Evolutionary conservation across 2,113 vertebrate species (phyloP), one percentile per base, ranked within the genome.

Genomic region (Oryzias melastigma): DNA sequence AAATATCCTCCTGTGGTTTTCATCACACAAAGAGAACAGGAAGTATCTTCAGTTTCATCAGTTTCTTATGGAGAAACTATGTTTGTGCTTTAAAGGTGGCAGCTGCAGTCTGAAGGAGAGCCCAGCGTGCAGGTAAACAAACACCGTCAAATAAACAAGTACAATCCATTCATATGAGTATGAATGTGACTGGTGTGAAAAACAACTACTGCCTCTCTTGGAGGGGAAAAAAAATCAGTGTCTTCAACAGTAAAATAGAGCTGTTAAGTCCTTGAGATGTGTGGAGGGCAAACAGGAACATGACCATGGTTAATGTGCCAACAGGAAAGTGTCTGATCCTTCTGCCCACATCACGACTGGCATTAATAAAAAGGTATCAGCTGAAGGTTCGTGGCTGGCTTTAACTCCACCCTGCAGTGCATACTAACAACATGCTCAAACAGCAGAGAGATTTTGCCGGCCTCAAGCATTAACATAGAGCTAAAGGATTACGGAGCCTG

Each of bases 361-460:
- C 75, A 79, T 75, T 47, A 82, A 78, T 73, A 82, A 85, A 88
- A 77, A 75, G 71, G 45, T 68, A 40, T 42, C 44, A 61, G 64
- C 59, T 56, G 58, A 71, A 77, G 20, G 14, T 74, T 35, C 55
- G 41, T 61, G 56, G 75, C 52, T 62, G 68, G 78, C 74, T 77
- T 80, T 81, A 73, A 68, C 77, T 5, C 58, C 5, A 62, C 54
- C 62, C 78, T 76, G 64, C 63, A 58, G 41, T 74, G 85, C 85
- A 88, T 89, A 80, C 81, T 88, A 89, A 89, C 80, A 29, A 85
- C 75, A 51, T 62, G 83, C 80, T 85, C 81, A 89, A 87, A 53
- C 83, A 67, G 84, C 67, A 8, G 72, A 75, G 71, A 83, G 65
- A 66, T 70, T 67, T 62, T 62, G 61, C 52, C 46, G 64, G 76